Evolutionary conservation across 2,888 invertebrate genomes (phyloP).

Genomic region (Glyphotaelius pellucidus): DNA sequence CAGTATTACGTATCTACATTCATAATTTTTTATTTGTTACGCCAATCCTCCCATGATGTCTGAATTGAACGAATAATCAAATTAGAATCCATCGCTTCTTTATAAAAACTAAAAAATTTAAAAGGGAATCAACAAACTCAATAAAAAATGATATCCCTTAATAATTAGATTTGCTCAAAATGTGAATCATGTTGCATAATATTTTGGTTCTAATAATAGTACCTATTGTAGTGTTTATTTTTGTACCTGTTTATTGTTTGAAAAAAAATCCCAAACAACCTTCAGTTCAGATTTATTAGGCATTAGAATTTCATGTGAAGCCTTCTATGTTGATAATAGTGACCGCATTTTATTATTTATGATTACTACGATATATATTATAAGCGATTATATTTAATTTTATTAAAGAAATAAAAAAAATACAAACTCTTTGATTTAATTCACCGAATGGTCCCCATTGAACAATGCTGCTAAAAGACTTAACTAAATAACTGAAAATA

Average conservation of each 20-base stretch:
- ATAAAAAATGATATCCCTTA: neutral
- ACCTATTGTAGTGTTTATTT: neutral
- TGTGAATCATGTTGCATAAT: slow-evolving; percentile 21
- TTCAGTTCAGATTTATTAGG: slow-evolving; percentile 30
- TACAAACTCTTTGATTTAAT: slow-evolving; percentile 35
- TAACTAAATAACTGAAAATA: too few relatives aligned
- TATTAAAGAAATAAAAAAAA: slow-evolving; percentile 66
- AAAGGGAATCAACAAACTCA: neutral
- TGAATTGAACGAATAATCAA: neutral
- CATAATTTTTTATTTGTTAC: neutral
- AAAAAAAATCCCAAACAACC: neutral
- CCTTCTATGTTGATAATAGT: slow-evolving; percentile 66
- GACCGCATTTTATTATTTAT: slow-evolving; percentile 66
- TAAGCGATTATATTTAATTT: slow-evolving; percentile 67
- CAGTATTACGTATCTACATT: neutral
- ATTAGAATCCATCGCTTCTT: neutral
- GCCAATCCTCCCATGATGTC: neutral
- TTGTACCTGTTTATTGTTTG: slow-evolving; percentile 14
- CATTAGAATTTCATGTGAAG: slow-evolving; percentile 63
- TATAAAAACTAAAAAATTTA: neutral
- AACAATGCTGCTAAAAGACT: neutral
- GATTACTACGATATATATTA: slow-evolving; percentile 65
- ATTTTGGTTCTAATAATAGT: neutral
- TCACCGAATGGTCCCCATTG: neutral
- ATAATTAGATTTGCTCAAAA: slow-evolving; percentile 24